Evolutionary conservation across 2,888 invertebrate species (phyloP).

Genomic region (Eulithis prunata): DNA sequence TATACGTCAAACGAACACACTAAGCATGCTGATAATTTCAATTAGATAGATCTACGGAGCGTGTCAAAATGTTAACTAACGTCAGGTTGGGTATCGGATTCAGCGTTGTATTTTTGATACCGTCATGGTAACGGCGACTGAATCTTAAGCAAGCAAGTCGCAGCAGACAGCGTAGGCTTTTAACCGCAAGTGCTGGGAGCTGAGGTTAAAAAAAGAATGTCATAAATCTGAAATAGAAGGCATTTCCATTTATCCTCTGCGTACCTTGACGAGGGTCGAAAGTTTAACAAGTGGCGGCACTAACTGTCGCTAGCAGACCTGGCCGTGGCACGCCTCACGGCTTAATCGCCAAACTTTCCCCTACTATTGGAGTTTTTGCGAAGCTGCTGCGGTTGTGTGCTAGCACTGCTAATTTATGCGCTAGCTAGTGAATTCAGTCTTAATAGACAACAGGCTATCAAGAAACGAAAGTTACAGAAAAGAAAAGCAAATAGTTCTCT

Average conservation of each 20-base stretch:
- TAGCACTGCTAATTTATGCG: conserved; percentile 77
- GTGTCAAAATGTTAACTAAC: background rate
- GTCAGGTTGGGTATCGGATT: background rate
- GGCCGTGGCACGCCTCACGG: conserved; percentile 79
- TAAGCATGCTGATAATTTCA: too few relatives aligned
- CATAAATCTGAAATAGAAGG: conserved; percentile 71
- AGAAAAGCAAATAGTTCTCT: too few relatives aligned
- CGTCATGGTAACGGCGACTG: background rate
- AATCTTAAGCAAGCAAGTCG: background rate
- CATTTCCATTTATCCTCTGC: conserved; percentile 76
- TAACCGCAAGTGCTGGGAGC: conserved; percentile 47
- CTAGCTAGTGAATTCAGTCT: conserved; percentile 62
- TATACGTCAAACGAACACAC: too few relatives aligned
- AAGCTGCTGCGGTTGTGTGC: conserved; percentile 71
- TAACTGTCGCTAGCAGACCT: conserved; percentile 82
- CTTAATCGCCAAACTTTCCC: conserved; percentile 83
- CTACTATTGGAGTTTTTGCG: conserved; percentile 82
- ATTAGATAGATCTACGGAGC: too few relatives aligned
- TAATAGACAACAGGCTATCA: conserved; percentile 46
- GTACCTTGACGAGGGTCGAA: conserved; percentile 82
- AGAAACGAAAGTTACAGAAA: background rate
- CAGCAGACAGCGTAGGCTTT: conserved; percentile 49
- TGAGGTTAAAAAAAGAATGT: conserved; percentile 48
- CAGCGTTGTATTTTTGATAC: background rate
- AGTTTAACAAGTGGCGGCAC: conserved; percentile 82